A percentile compares a stretch with the other conserved stretches of the same genome.
These are phyloP conservation scores for Sisyra nigra DNA, from an alignment of 2,888 invertebrate genomes.

Conservation along the genomic window DNA sequence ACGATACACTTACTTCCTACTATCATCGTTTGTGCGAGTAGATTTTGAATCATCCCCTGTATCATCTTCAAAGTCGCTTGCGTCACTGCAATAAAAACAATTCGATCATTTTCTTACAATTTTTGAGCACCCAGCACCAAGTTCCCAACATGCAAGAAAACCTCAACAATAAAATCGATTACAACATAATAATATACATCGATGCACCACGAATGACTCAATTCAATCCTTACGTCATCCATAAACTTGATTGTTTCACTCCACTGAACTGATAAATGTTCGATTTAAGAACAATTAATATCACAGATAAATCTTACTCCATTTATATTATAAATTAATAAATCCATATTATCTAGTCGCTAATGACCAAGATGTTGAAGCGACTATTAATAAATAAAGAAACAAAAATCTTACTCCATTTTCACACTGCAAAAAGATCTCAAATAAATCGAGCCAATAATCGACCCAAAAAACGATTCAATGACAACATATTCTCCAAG, in stretches of 20 bases:
- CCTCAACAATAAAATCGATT: background rate
- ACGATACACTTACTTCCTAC: constrained; percentile 41
- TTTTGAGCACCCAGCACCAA: background rate
- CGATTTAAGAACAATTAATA: background rate
- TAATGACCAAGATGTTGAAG: too few species aligned
- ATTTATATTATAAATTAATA: too few species aligned
- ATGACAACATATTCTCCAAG: too few species aligned
- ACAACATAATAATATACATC: background rate
- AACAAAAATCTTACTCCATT: background rate
- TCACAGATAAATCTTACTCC: background rate
- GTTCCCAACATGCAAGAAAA: background rate
- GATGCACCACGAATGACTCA: background rate
- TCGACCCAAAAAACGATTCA: too few species aligned
- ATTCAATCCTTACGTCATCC: background rate
- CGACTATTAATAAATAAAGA: too few species aligned
- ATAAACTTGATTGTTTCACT: background rate
- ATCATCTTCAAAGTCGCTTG: constrained; percentile 47
- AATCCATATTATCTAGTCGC: too few species aligned
- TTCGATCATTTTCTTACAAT: background rate
- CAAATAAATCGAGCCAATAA: too few species aligned
- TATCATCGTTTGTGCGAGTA: constrained; percentile 45
- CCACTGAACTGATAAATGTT: background rate
- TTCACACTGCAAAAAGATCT: too few species aligned
- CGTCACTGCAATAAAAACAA: constrained; percentile 28
- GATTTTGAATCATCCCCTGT: constrained; percentile 52